Evolutionary conservation across 2,797 vertebrate genomes (phyloP).

Genomic region (Allobates femoralis): DNA sequence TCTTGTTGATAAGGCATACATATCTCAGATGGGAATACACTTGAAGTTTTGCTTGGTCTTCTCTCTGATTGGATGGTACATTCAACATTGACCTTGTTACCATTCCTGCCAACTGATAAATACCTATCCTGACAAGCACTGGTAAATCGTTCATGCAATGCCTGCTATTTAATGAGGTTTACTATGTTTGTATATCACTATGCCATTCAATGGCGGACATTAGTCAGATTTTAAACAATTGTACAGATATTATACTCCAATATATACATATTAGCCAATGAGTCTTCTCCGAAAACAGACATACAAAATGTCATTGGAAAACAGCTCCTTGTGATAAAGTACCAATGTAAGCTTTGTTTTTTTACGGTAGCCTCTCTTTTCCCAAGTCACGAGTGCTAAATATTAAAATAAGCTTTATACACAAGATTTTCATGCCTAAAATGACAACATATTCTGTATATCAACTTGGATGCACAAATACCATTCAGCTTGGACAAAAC

Average conservation of each 20-base stretch:
- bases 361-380: not conserved
- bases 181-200: not conserved
- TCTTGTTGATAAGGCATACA: too few species aligned
- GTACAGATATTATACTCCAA: not conserved
- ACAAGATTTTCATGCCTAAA: constrained; percentile 25
- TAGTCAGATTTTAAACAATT: constrained; percentile 12
- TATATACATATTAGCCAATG: constrained; percentile 36
- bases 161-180: not conserved
- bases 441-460: constrained; percentile 25
- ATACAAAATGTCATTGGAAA: constrained; percentile 49
- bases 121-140: not conserved
- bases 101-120: not conserved
- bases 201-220: constrained; percentile 10
- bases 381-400: not conserved
- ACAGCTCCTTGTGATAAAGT: constrained; percentile 1
- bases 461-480: constrained; percentile 27
- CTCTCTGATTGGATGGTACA: not conserved
- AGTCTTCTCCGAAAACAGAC: constrained; percentile 14
- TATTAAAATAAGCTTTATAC: constrained; percentile 37
- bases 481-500: constrained; percentile 26
- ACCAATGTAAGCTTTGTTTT: constrained; percentile 17
- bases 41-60: not conserved
- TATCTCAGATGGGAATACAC: not conserved
- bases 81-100: not conserved
- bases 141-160: not conserved